Evolutionary conservation across 2,888 invertebrate genomes (phyloP).

Genomic region (Myopa tessellatipennis): DNA sequence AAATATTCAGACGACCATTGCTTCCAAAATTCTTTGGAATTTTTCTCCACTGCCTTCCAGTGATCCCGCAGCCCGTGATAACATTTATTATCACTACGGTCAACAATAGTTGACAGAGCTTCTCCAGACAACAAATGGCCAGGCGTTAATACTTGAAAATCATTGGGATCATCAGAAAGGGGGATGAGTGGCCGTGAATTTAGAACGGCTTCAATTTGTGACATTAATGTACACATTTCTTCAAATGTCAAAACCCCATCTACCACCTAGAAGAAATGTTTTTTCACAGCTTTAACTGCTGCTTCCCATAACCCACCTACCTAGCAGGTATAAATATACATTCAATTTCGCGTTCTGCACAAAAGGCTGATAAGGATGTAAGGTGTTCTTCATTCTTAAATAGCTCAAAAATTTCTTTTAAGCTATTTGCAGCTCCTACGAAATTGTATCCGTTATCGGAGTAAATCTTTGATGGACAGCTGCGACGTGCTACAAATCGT

Average conservation of each 20-base stretch:
- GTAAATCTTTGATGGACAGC: neutral
- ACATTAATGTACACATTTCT: slow-evolving; percentile 3
- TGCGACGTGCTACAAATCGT: neutral
- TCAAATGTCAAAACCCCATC: neutral
- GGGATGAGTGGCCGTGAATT: slow-evolving; percentile 10
- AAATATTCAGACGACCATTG: slow-evolving; percentile 3
- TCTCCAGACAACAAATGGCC: slow-evolving; percentile 24
- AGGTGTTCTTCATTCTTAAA: neutral
- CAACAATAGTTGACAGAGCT: neutral
- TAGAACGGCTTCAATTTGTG: neutral
- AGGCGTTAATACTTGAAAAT: slow-evolving; percentile 18
- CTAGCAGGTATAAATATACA: neutral
- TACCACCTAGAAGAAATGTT: neutral
- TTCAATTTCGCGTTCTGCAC: neutral
- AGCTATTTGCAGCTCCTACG: too few relatives aligned
- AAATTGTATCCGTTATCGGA: too few relatives aligned
- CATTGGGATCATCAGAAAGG: neutral
- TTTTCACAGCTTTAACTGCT: neutral
- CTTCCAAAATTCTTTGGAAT: slow-evolving; percentile 19
- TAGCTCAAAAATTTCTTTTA: neutral
- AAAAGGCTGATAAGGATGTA: neutral
- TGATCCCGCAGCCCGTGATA: neutral
- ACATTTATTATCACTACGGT: neutral
- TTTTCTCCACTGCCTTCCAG: slow-evolving; percentile 4
- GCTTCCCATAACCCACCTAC: neutral